These are phyloP conservation scores for Geophilus truncorum DNA, from an alignment of 2,888 invertebrate genomes.

Conservation along the genomic window DNA sequence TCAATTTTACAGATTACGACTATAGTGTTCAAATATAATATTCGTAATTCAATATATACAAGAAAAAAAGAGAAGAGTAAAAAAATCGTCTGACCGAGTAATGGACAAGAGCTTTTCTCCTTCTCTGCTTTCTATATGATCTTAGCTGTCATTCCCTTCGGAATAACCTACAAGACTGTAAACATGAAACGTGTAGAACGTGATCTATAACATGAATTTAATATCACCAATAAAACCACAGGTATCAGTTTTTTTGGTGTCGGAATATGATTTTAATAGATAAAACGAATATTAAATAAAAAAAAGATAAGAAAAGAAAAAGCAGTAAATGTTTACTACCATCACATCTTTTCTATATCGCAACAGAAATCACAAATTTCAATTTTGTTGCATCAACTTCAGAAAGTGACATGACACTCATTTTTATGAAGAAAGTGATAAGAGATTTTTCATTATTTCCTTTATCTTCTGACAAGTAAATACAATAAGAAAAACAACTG, in stretches of 20 bases:
- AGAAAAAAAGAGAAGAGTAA: not conserved
- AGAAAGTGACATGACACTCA: no score
- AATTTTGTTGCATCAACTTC: no score
- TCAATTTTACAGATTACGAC: not conserved
- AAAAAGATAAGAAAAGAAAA: no score
- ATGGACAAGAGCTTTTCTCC: not conserved
- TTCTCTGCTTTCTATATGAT: not conserved
- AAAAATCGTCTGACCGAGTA: not conserved
- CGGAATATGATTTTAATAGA: no score
- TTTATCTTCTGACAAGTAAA: no score
- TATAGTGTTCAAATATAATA: not conserved
- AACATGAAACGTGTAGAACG: not conserved
- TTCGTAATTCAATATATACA: not conserved
- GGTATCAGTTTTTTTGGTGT: not conserved
- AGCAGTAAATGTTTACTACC: no score
- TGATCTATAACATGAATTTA: not conserved
- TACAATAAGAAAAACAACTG: no score
- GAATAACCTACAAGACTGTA: not conserved
- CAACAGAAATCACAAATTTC: no score
- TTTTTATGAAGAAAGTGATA: no score
- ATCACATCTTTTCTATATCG: no score
- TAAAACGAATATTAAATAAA: no score
- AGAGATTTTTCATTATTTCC: no score
- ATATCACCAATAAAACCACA: not conserved
- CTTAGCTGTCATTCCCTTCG: not conserved